Evolutionary conservation across 2,888 invertebrate species (phyloP).

Genomic region (Nomada flava): DNA sequence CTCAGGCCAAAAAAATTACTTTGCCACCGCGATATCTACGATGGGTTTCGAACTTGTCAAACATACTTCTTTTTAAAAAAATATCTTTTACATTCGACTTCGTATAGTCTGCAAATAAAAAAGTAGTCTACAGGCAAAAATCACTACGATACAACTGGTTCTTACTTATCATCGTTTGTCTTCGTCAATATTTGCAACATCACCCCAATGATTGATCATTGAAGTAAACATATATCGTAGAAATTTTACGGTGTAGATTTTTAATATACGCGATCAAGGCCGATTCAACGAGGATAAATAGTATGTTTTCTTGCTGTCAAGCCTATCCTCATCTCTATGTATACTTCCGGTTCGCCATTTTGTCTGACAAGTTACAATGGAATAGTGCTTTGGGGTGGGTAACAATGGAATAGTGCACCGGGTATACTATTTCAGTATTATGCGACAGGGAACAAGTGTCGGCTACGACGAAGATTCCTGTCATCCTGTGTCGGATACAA

Average conservation of each 20-base stretch:
- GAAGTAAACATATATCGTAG: too few species aligned
- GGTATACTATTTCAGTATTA: slow-evolving; percentile 44
- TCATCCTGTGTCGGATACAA: slow-evolving; percentile 35
- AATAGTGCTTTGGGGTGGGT: slow-evolving; percentile 18
- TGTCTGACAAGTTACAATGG: slow-evolving; percentile 38
- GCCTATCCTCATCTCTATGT: slow-evolving; percentile 14
- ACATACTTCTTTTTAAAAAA: too few species aligned
- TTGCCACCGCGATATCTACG: too few species aligned
- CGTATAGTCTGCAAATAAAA: too few species aligned
- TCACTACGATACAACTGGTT: too few species aligned
- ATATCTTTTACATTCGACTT: too few species aligned
- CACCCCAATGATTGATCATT: too few species aligned
- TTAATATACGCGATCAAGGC: slow-evolving; percentile 6
- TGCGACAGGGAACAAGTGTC: slow-evolving; percentile 29
- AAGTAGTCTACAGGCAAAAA: too few species aligned
- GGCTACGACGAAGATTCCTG: slow-evolving; percentile 29
- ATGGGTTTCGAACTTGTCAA: too few species aligned
- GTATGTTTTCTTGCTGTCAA: background rate
- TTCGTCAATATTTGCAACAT: background rate
- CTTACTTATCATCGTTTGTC: background rate
- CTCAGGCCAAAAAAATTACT: too few species aligned
- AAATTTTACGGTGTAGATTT: background rate
- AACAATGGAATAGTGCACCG: slow-evolving; percentile 28
- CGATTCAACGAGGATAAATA: slow-evolving; percentile 5
- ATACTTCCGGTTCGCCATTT: slow-evolving; percentile 16